These are phyloP conservation scores for Trachelipus rathkii DNA, from an alignment of 1,140 invertebrate species.

Conservation along the genomic window DNA sequence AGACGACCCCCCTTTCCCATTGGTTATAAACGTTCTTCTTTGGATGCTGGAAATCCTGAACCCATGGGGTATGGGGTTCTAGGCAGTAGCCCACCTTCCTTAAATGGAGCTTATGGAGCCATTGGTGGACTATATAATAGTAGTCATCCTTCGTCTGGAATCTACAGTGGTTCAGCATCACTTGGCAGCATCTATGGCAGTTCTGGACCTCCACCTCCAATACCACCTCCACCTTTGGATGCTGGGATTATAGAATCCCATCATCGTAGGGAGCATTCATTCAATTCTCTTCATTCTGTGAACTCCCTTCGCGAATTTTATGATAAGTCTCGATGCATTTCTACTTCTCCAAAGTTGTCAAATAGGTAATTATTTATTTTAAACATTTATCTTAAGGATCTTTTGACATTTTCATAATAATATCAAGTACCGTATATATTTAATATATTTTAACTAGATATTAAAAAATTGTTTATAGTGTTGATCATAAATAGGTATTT, in stretches of 20 bases:
- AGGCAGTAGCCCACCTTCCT: constrained; percentile 33
- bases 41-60: constrained; percentile 24
- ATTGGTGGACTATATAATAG: constrained; percentile 36
- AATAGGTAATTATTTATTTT: constrained; percentile 33
- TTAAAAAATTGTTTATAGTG: too few relatives aligned
- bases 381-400: not conserved
- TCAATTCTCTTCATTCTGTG: constrained; percentile 41
- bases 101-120: constrained; percentile 30
- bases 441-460: too few relatives aligned
- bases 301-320: constrained; percentile 40
- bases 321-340: constrained; percentile 40
- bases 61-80: constrained; percentile 26
- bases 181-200: constrained; percentile 40
- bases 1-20: constrained; percentile 30
- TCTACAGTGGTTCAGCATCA: constrained; percentile 42
- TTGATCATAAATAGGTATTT: too few relatives aligned
- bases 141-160: constrained; percentile 40
- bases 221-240: constrained; percentile 32
- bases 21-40: constrained; percentile 29
- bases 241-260: constrained; percentile 32
- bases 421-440: too few relatives aligned
- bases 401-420: too few relatives aligned
- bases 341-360: constrained; percentile 38
- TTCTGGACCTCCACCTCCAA: constrained; percentile 26
- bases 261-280: constrained; percentile 37